Percentiles rank a stretch among this genome's conserved stretches.
Evolutionary conservation across 2,797 vertebrate genomes (phyloP).

Genomic region (Trichosurus vulpecula): DNA sequence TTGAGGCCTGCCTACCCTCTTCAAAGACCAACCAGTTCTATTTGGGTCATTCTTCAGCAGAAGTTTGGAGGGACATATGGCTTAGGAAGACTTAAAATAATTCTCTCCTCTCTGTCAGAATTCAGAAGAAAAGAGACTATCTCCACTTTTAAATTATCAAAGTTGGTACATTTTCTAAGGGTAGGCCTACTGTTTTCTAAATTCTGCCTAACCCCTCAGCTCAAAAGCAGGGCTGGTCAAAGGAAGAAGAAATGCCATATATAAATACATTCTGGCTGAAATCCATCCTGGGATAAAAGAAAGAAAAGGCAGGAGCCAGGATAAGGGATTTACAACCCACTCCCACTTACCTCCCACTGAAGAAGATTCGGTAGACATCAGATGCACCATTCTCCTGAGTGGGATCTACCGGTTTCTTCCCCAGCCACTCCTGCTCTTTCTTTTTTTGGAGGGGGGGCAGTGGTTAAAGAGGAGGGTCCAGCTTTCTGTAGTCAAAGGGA

Average conservation of each 20-base stretch:
- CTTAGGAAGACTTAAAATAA: neutral
- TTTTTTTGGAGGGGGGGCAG: neutral
- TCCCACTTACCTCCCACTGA: neutral
- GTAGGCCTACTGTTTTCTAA: accelerated
- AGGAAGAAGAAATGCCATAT: neutral
- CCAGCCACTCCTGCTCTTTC: neutral
- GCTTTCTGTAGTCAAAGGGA: neutral
- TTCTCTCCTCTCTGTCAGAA: neutral
- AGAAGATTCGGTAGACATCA: neutral
- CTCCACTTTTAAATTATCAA: neutral
- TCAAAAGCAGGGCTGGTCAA: neutral
- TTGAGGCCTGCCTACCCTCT: no score
- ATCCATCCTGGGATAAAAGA: neutral
- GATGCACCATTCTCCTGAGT: neutral
- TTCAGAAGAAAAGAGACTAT: neutral
- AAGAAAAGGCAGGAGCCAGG: neutral
- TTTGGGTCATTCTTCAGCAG: neutral
- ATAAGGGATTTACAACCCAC: neutral
- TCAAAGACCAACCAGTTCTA: neutral
- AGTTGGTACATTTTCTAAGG: neutral
- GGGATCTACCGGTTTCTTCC: neutral
- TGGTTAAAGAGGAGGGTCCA: neutral
- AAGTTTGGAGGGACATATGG: neutral
- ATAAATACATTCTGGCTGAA: neutral
- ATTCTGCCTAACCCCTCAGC: neutral